Conservation (phyloP, 2,888 invertebrate genomes). For the Harmothoe impar region DNA sequence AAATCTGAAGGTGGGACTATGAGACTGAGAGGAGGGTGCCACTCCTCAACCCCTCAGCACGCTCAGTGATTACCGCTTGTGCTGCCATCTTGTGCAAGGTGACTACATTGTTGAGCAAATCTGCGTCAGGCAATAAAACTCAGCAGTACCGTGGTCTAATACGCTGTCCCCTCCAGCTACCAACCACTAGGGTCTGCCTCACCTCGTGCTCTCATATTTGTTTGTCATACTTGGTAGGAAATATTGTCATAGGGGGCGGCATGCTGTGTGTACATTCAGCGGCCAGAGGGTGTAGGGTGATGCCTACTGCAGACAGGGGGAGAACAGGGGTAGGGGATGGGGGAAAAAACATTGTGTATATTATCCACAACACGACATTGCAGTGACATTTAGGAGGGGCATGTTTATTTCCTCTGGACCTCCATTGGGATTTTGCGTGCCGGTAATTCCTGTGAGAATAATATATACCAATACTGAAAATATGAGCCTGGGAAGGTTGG, state of each 20-base stretch:
- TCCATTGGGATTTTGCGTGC: no score
- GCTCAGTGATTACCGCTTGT: neutral
- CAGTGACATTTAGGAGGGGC: neutral
- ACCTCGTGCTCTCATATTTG: neutral
- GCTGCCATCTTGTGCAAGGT: neutral
- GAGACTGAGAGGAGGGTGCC: neutral
- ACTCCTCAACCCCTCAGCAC: neutral
- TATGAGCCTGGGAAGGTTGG: no score
- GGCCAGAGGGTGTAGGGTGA: neutral
- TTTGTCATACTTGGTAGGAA: neutral
- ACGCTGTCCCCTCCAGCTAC: no score
- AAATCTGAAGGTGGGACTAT: no score
- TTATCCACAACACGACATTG: neutral
- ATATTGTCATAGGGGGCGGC: neutral
- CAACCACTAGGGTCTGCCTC: neutral
- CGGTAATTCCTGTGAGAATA: no score
- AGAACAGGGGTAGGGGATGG: neutral
- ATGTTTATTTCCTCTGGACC: neutral
- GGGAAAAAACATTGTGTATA: neutral
- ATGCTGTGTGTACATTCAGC: neutral
- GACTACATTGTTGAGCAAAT: neutral
- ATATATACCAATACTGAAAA: no score
- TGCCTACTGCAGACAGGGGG: neutral
- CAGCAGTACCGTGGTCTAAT: no score
- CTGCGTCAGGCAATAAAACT: no score